Percentiles rank a stretch among this genome's conserved stretches.
These are phyloP conservation scores for Andricus grossulariae DNA, from an alignment of 1,140 invertebrate species.

Conservation along the genomic window DNA sequence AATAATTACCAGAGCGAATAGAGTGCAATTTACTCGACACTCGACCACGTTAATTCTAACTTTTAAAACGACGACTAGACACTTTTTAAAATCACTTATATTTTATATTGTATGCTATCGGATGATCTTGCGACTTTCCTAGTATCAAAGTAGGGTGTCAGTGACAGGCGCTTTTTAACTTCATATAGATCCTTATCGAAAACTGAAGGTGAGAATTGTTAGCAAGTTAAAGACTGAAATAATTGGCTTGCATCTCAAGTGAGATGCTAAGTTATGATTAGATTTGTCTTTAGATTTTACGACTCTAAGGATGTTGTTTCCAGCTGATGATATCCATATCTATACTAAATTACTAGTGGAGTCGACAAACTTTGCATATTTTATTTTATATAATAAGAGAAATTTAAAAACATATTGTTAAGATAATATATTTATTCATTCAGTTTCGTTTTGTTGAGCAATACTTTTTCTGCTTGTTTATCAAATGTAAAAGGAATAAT, in stretches of 20 bases:
- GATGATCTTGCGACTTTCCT: constrained; percentile 27
- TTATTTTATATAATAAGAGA: no score
- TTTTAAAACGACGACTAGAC: neutral
- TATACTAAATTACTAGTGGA: no score
- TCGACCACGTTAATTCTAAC: constrained; percentile 34
- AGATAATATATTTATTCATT: no score
- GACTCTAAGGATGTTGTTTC: no score
- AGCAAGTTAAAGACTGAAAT: constrained; percentile 11
- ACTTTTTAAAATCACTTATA: constrained; percentile 1
- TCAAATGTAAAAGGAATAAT: no score
- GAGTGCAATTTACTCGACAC: constrained; percentile 46
- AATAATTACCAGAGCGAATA: constrained; percentile 55
- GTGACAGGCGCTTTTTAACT: constrained; percentile 22
- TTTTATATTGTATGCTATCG: neutral
- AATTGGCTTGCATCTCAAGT: neutral
- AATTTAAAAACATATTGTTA: no score
- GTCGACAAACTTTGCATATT: no score
- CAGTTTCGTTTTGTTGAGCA: no score
- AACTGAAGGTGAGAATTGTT: constrained; percentile 12
- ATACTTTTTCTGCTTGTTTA: no score
- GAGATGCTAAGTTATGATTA: constrained; percentile 1
- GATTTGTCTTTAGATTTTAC: neutral
- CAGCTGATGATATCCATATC: no score
- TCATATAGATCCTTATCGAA: constrained; percentile 1
- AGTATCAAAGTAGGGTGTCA: constrained; percentile 25